Conservation (phyloP, 2,113 vertebrate species). For the Xenus cinereus region DNA sequence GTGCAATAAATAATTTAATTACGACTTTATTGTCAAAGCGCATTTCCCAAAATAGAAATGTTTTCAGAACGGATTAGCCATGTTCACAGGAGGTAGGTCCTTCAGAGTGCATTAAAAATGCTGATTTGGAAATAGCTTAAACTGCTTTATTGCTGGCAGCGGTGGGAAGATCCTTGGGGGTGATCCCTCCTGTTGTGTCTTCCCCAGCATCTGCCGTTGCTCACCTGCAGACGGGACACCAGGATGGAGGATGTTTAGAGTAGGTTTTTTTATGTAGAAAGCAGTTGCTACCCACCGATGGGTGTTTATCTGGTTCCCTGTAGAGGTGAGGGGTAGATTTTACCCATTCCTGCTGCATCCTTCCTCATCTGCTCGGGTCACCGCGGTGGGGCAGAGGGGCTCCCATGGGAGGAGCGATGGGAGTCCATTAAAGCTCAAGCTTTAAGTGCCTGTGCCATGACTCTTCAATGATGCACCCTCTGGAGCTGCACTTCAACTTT, state of each 20-base stretch:
- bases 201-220: neutral
- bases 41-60: neutral
- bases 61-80: neutral
- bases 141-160: neutral
- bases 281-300: neutral
- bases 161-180: neutral
- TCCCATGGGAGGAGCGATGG: accelerated
- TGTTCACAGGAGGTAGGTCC: neutral
- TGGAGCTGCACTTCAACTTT: neutral
- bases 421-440: neutral
- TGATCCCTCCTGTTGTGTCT: accelerated
- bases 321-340: neutral
- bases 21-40: neutral
- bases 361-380: neutral
- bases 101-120: neutral
- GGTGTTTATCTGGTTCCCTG: accelerated
- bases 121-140: neutral
- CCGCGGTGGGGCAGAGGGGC: accelerated
- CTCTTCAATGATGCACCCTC: neutral
- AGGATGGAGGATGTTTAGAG: neutral
- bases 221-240: neutral
- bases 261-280: neutral
- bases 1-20: neutral
- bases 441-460: no score
- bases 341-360: neutral